phyloP scores from a whole-genome alignment of 2,113 vertebrate genomes.

The Phocoena sinus region DNA sequence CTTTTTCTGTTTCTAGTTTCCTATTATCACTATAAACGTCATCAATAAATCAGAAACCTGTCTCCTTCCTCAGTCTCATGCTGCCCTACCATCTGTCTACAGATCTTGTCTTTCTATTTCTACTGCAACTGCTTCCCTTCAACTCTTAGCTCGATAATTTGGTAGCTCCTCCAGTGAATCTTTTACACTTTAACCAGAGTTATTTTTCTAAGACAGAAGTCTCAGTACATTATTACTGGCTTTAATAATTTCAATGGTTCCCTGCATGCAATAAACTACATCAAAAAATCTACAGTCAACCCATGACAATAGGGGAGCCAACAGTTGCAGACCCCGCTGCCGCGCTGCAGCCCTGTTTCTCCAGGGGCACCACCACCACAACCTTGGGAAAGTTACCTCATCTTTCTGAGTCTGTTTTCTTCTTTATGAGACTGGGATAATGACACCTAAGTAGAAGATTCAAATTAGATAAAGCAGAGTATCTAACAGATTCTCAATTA shows the following conservation, averaged over 20 bases:
- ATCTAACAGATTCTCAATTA: not conserved
- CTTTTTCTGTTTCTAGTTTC: not conserved
- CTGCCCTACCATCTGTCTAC: not conserved
- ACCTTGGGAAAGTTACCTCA: too few relatives aligned
- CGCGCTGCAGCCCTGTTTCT: accelerated
- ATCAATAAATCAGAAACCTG: not conserved
- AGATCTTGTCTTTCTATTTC: accelerated
- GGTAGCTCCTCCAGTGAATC: not conserved
- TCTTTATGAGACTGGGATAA: not conserved
- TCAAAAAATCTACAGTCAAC: not conserved
- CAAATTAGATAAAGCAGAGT: not conserved
- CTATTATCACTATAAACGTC: not conserved
- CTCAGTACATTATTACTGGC: accelerated
- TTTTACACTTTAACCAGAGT: not conserved
- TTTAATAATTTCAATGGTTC: not conserved
- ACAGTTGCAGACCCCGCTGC: accelerated
- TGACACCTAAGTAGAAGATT: too few relatives aligned
- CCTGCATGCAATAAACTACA: not conserved
- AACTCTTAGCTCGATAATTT: too few relatives aligned
- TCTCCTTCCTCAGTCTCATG: not conserved
- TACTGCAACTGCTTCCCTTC: not conserved
- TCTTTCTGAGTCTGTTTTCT: too few relatives aligned
- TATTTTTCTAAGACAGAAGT: not conserved
- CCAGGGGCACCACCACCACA: too few relatives aligned
- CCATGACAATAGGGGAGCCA: too few relatives aligned